Evolutionary conservation across 2,113 vertebrate genomes (phyloP), one percentile per base, ranked within the genome.

Genomic region (Glareola pratincola): DNA sequence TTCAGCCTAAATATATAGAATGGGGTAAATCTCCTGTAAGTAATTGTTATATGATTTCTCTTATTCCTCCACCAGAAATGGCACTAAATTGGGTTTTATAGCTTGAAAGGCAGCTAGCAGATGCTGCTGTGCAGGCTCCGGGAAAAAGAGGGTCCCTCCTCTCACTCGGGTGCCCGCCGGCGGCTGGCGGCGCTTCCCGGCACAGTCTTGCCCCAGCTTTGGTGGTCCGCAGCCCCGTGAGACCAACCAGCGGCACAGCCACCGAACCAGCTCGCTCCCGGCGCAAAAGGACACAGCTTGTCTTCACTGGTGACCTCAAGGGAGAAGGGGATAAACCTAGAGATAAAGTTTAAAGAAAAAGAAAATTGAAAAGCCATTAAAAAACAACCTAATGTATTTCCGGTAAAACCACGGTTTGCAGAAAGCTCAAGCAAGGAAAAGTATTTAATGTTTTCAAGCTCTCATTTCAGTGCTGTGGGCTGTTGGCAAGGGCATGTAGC

Each of bases 21-120:
- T 11, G 71, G 93, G 93, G 75, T 90, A 93, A 95, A 94, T 94
- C 93, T 95, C 85, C 88, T 74, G 90, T 90, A 91, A 85, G 88
- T 62, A 92, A 94, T 90, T 94, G 94, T 92, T 90, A 30, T 14
- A 30, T 80, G 93, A 92, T 93, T 93, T 93, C 92, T 78, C 84
- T 68, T 63, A 71, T 90, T 91, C 81, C 73, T 54, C 67, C 41
- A 2, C 66, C 87, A 57, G 87, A 87, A 94, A 39, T 0, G 47
- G 59, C 10, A 3, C 75, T 88, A 76, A 93, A 94, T 88, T 82
- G 90, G 69, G n/a, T 64, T 93, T 82, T 88, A 82, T 90, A 64
- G 22, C 66, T 56, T 43, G 29, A 66, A 45, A 85, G 77, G 93
- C 73, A 57, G 93, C 30, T 2, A 7, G 81, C 69, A 90, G 91